phyloP scores from a whole-genome alignment of 2,797 vertebrate genomes.

The Halcyon chelicuti region DNA sequence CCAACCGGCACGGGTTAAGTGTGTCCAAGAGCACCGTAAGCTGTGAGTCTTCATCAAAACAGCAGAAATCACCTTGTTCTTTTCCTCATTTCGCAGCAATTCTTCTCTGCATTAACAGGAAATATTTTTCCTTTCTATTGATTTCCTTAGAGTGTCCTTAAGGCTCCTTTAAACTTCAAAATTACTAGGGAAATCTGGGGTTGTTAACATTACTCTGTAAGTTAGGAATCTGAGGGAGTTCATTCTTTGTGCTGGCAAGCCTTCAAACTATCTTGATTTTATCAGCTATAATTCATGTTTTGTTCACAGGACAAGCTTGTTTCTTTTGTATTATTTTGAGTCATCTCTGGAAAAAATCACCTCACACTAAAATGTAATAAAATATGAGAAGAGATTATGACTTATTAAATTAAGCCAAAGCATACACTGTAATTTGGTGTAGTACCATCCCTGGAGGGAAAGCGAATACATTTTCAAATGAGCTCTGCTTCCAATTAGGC shows the following conservation, averaged over 20 bases:
- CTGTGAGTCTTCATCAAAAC: constrained; percentile 7
- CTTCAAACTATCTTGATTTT: constrained; percentile 73
- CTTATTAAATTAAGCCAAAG: constrained; percentile 74
- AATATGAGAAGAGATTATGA: constrained; percentile 73
- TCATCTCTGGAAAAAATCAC: constrained; percentile 75
- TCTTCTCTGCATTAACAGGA: constrained; percentile 10
- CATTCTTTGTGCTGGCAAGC: constrained; percentile 63
- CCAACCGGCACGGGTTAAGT: not conserved
- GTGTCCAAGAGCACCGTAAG: not conserved
- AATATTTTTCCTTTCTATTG: not conserved
- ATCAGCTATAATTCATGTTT: constrained; percentile 70
- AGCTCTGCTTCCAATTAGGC: constrained; percentile 68
- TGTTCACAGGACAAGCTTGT: constrained; percentile 62
- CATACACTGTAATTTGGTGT: constrained; percentile 55
- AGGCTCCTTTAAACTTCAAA: constrained; percentile 48
- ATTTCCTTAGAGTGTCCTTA: constrained; percentile 50
- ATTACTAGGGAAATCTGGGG: constrained; percentile 43
- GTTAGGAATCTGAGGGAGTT: constrained; percentile 64
- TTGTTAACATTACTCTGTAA: constrained; percentile 46
- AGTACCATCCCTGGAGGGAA: constrained; percentile 65
- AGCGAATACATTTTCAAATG: constrained; percentile 55
- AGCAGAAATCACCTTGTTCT: constrained; percentile 43
- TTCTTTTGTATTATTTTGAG: constrained; percentile 72
- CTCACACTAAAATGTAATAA: constrained; percentile 60
- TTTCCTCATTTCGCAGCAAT: constrained; percentile 12